Evolutionary conservation across 2,113 vertebrate species (phyloP).

Genomic region (Guaruba guarouba): DNA sequence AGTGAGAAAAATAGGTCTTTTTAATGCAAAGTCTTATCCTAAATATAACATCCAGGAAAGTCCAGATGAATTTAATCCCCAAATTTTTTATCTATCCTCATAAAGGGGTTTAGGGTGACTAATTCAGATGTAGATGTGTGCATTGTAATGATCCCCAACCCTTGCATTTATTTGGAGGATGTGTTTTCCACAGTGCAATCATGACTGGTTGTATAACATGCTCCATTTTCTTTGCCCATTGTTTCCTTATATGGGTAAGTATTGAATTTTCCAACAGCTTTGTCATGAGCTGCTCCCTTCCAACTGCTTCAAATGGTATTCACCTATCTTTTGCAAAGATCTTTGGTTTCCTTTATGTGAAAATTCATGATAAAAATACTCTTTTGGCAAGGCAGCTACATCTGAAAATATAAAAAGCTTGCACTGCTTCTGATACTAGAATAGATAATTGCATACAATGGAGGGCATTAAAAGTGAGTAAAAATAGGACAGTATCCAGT

Average conservation of each 20-base stretch:
- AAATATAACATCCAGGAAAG: not conserved
- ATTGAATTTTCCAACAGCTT: not conserved
- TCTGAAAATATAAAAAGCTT: not conserved
- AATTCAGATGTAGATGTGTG: not conserved
- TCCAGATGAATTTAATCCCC: not conserved
- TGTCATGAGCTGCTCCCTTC: not conserved
- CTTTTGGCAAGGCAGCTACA: not conserved
- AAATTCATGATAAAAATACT: not conserved
- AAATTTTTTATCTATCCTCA: not conserved
- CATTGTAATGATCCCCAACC: not conserved
- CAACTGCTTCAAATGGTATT: not conserved
- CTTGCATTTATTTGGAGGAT: not conserved
- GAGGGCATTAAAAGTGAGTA: not conserved
- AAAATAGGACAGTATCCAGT: not conserved
- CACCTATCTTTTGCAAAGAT: not conserved
- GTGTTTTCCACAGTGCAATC: not conserved
- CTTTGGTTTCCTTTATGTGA: not conserved
- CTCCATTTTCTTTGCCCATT: not conserved
- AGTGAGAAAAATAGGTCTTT: not conserved
- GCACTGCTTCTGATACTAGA: not conserved
- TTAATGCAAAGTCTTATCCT: not conserved
- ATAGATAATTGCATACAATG: not conserved
- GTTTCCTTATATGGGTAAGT: not conserved
- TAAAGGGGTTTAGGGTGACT: not conserved
- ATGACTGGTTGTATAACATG: not conserved